phyloP scores from a whole-genome alignment of 2,888 invertebrate species.

The Salpingus planirostris region DNA sequence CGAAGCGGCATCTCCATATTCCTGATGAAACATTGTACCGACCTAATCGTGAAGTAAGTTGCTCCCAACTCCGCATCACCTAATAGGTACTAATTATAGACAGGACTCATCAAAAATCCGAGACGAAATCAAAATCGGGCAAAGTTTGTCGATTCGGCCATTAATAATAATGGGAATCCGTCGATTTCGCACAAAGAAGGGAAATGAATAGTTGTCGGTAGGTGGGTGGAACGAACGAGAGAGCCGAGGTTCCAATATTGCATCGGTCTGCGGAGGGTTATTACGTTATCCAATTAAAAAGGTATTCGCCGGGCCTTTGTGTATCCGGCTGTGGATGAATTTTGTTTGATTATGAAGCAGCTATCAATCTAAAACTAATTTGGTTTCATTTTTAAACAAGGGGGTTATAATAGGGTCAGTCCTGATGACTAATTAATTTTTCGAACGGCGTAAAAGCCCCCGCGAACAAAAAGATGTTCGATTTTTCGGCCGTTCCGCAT shows the following conservation, averaged over 20 bases:
- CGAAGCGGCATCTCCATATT: too few relatives aligned
- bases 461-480: too few relatives aligned
- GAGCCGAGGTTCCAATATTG: slow-evolving; percentile 10
- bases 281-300: slow-evolving; percentile 18
- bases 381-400: slow-evolving; percentile 25
- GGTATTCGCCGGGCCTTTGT: slow-evolving; percentile 17
- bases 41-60: too few relatives aligned
- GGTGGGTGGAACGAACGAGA: slow-evolving; percentile 5
- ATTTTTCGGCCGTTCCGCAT: too few relatives aligned
- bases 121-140: too few relatives aligned
- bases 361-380: slow-evolving; percentile 27
- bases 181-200: background rate
- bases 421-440: slow-evolving; percentile 16
- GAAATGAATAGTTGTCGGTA: background rate
- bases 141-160: background rate
- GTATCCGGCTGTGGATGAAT: slow-evolving; percentile 15
- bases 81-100: too few relatives aligned
- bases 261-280: slow-evolving; percentile 14
- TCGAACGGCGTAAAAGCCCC: too few relatives aligned
- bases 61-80: too few relatives aligned
- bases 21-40: too few relatives aligned
- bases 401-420: slow-evolving; percentile 17
- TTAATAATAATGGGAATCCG: background rate
- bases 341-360: slow-evolving; percentile 18
- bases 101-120: too few relatives aligned